phyloP scores from a whole-genome alignment of 2,797 vertebrate species.

The Saxicola maurus region DNA sequence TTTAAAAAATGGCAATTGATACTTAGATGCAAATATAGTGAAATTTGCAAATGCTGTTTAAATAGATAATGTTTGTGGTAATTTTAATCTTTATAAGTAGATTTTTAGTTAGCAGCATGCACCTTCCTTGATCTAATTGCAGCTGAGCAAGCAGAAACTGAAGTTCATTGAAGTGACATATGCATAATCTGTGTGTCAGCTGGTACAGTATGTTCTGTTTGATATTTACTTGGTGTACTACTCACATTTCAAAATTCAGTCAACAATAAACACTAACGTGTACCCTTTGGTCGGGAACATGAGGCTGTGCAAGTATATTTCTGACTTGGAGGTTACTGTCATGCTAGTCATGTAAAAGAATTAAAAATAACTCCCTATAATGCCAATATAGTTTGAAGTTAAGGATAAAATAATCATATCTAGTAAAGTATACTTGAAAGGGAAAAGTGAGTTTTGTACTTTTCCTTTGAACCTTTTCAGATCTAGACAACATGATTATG shows the following conservation, averaged over 20 bases:
- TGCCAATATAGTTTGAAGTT: not conserved
- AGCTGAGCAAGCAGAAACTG: conserved; percentile 9
- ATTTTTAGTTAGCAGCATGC: not conserved
- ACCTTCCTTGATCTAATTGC: not conserved
- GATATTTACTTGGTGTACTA: not conserved
- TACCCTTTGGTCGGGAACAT: not conserved
- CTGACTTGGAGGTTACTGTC: not conserved
- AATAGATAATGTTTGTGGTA: not conserved
- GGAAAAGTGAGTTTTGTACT: not conserved
- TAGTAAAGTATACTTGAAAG: not conserved
- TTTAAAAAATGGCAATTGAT: not conserved
- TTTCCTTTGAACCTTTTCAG: not conserved
- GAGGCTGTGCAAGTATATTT: not conserved
- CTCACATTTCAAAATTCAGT: conserved; percentile 26
- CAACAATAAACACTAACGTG: not conserved
- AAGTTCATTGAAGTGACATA: not conserved
- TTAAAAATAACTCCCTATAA: conserved; percentile 19
- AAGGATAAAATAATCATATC: not conserved
- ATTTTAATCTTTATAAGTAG: not conserved
- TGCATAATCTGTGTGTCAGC: conserved; percentile 1
- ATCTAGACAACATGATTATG: not conserved
- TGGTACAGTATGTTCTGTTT: conserved; percentile 12
- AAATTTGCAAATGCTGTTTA: not conserved
- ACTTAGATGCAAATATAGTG: not conserved
- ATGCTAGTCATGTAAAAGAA: not conserved